Base-by-base conservation (phyloP, 2,888 invertebrate genomes). In the Napeogenes inachia region DNA sequence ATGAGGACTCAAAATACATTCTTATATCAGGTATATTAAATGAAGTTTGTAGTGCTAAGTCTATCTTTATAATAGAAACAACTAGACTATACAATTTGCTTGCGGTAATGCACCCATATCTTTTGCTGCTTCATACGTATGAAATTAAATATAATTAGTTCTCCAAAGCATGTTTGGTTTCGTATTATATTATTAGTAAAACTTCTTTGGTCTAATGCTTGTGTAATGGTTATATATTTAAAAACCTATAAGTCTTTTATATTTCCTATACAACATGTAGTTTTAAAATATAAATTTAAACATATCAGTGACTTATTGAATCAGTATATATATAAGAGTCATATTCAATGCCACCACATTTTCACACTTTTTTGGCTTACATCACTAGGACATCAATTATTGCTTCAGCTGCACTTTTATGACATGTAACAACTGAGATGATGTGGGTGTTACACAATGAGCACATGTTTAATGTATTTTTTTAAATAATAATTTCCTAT, bases 1-100 rank as follows among this genome's bases (percentile, higher is more conserved):
- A 93, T 73, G 93, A 93, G 81, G 92, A 93, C 64, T 92, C 93
- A 66, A 95, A 94, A 86, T 94, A 94, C 78, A 85, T 94, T 78
- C 84, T 95, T 57, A 93, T 92, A 78, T 92, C 93, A 82, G 90
- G 91, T 90, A 70, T 60, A 63, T 66, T 59, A 56, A 67, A 56
- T 65, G 62, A 59, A 63, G 64, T 56, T 64, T 54, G 55, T 66
- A 60, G 61, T 57, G 54, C 55, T 57, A 60, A 54, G 59, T n/a
- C 53, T 64, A 60, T n/a, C 53, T 64, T 4, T 30, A 10, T 50
- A 50, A 50, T 30, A 50, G 30, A 50, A 10, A 50, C 30, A 21
- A 21, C 10, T 30, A 30, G 50, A 30, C 30, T 57, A 57, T 64
- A 47, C 42, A 38, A 13, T 60, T 56, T 62, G 42, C 45, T 42